Evolutionary conservation across 2,113 vertebrate genomes (phyloP).

Genomic region (Pseudorectes ferrugineus): DNA sequence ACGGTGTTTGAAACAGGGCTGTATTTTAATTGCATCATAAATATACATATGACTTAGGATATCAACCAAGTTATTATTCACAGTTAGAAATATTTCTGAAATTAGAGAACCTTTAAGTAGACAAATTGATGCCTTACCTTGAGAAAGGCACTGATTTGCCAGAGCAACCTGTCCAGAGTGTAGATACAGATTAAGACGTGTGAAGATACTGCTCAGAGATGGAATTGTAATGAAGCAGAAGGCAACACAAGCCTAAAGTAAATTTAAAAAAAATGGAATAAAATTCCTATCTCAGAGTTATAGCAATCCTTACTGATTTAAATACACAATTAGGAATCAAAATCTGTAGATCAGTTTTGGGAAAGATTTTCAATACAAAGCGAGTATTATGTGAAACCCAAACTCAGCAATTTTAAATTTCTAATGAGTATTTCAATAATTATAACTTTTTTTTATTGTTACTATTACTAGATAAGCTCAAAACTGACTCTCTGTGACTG

Average conservation of each 20-base stretch:
- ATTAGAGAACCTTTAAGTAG: not conserved
- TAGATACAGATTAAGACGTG: slow-evolving; percentile 90
- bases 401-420: not conserved
- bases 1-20: not conserved
- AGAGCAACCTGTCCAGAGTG: slow-evolving; percentile 93
- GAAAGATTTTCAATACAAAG: not conserved
- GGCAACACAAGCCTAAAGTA: slow-evolving; percentile 89
- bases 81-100: not conserved
- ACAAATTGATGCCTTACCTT: slow-evolving; percentile 77
- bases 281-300: not conserved
- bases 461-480: not conserved
- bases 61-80: not conserved
- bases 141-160: slow-evolving; percentile 97
- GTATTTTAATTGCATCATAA: not conserved
- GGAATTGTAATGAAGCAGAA: slow-evolving; percentile 99
- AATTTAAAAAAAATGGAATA: not conserved
- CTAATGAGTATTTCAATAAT: not conserved
- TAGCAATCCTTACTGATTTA: not conserved
- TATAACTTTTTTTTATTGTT: not conserved
- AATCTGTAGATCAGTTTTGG: not conserved
- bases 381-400: not conserved
- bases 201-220: slow-evolving; percentile 90
- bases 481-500: not conserved
- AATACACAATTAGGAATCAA: not conserved
- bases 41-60: not conserved